Evolutionary conservation across 2,888 invertebrate species (phyloP), one percentile per base, ranked within the genome.

Genomic region (Formica aserva): DNA sequence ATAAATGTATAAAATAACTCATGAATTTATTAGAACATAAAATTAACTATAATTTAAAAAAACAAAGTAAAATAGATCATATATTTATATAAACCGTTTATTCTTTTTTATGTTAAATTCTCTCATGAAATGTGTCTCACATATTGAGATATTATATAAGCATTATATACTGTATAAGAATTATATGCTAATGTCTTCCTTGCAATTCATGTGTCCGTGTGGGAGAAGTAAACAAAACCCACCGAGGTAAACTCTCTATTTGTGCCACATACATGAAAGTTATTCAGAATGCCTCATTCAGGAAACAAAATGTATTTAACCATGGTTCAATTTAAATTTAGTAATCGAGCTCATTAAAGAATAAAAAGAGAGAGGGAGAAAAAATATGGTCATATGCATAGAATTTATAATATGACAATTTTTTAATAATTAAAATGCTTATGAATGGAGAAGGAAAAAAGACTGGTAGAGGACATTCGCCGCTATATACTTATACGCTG

Each of bases 391-490:
- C 83, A 72, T 72, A 85, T 85, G 90, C 86, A 91, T 91, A 92
- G 91, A 92, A 91, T 91, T 92, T 85, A 48, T 48, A 91, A 90
- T 81, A 91, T 90, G 88, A 91, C 86, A 88, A 92, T 91, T 93
- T 62, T 62, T 92, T 91, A 91, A 91, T 91, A 88, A 90, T 90
- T 89, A 92, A 92, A 92, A 92, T 88, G 92, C 88, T 89, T 93
- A 93, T 91, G 87, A 91, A 92, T 83, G 92, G 92, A 93, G 92
- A 93, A 92, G 91, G 88, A 93, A 85, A 92, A 92, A 94, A 94
- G 93, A 94, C 94, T 94, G 94, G 92, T 93, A 94, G 93, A 92
- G 86, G 92, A 91, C 62, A 91, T 88, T 90, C 89, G 89, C 88
- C 90, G 91, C 88, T 91, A 87, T 45, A 26, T 72, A 72, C 26